Evolutionary conservation across 2,888 invertebrate genomes (phyloP).

Genomic region (Ormyrus thymus): DNA sequence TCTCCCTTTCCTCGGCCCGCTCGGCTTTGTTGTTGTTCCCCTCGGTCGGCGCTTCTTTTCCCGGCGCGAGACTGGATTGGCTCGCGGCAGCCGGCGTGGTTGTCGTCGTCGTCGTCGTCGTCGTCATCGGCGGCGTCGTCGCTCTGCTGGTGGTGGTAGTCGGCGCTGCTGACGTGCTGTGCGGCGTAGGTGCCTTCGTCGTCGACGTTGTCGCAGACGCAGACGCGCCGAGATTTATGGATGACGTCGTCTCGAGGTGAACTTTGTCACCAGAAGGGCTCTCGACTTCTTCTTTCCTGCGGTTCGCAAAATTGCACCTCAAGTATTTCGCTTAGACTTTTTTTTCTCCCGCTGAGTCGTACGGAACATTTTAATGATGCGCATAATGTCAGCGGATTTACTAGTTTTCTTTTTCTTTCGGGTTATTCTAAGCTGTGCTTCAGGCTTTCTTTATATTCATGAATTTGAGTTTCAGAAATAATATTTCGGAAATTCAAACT

Average conservation of each 20-base stretch:
- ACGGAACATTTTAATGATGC: neutral
- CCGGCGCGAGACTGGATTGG: constrained; percentile 6
- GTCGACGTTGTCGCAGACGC: neutral
- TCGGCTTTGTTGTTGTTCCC: neutral
- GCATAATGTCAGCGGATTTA: too few relatives aligned
- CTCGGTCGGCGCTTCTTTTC: neutral
- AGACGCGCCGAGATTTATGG: constrained; percentile 32
- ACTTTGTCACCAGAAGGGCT: constrained; percentile 11
- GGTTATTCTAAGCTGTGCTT: too few relatives aligned
- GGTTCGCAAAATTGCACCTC: neutral
- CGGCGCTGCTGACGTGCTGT: neutral
- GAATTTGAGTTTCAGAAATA: too few relatives aligned
- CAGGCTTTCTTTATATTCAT: too few relatives aligned
- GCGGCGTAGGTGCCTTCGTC: neutral
- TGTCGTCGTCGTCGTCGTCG: constrained; percentile 52
- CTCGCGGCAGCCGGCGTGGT: constrained; percentile 20
- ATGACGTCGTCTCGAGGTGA: constrained; percentile 43
- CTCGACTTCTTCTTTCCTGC: constrained; percentile 13
- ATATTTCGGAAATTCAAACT: too few relatives aligned
- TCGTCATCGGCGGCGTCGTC: constrained; percentile 58
- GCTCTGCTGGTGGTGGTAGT: constrained; percentile 10
- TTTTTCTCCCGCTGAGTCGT: neutral
- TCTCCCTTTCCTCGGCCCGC: constrained; percentile 36
- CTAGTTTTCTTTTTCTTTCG: too few relatives aligned
- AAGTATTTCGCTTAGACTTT: neutral